Evolutionary conservation across 1,140 invertebrate species (phyloP), one percentile per base, ranked within the genome.

Genomic region (Rhyzopertha dominica): DNA sequence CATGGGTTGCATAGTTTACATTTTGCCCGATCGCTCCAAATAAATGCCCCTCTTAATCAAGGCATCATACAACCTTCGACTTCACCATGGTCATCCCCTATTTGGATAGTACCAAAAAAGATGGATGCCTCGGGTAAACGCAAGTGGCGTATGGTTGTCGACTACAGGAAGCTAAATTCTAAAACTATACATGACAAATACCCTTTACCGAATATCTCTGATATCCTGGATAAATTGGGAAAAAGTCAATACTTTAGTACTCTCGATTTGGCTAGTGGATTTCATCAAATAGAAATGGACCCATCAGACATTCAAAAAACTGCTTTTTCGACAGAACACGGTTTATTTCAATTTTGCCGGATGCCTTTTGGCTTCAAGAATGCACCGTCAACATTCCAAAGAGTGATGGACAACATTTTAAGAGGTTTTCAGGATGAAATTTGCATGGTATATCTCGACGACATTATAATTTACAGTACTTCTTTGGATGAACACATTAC

Each of bases 371-470:
- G 32, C 4, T 19, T 35, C n/a, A 35, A 35, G 20, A 35, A 35
- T 19, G 32, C 32, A 3, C 14, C 32, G 3, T 14, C 5, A 12
- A 35, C 32, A 3, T 35, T 35, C 18, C 5, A 35, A 38, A n/a
- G 59, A 32, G 4, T 54, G 12, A 66, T 68, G 59, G 51, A 65
- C 32, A 48, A 45, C 1, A 47, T 68, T 0, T 38, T 72, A 5
- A 17, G 44, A 7, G 60, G 53, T 9, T 28, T 62, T 20, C 49
- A 58, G 35, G 50, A 47, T 8, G 43, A 40, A 28, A 29, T 43
- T 17, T 54, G 56, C 38, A 48, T 63, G 14, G 57, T 67, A 2
- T 72, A 70, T 31, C 24, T 68, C 19, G 69, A 71, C 35, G 67
- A 71, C 46, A 58, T 68, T 3, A 45, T 72, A 9, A 39, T 69